Evolutionary conservation across 2,113 vertebrate species (phyloP).

Genomic region (Sialia sialis): DNA sequence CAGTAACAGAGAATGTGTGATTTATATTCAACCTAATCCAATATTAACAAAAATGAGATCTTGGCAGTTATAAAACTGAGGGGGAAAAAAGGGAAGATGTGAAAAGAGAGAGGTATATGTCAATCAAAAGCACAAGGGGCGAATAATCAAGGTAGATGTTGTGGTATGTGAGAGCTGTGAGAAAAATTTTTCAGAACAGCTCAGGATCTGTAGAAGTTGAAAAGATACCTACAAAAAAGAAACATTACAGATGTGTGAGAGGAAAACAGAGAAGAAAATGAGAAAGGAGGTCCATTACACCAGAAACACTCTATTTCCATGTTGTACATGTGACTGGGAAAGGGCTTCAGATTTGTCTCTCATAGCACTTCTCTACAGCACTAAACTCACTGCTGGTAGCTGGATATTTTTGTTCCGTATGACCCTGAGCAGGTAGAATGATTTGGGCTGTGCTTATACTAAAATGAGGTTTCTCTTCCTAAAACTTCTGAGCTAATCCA

Average conservation of each 20-base stretch:
- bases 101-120: accelerated
- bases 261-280: neutral
- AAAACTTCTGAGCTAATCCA: neutral
- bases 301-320: neutral
- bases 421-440: neutral
- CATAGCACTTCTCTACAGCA: neutral
- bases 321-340: neutral
- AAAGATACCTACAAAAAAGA: neutral
- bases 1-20: neutral
- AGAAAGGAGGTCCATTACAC: neutral
- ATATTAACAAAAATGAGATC: neutral
- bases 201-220: neutral
- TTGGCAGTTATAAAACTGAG: neutral
- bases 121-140: neutral
- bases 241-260: neutral
- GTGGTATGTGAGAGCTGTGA: neutral
- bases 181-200: neutral
- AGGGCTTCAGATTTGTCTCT: neutral
- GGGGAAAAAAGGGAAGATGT: accelerated
- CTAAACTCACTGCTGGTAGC: neutral
- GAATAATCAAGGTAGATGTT: neutral
- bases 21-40: neutral
- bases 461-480: neutral
- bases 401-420: neutral
- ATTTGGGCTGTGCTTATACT: neutral